Evolutionary conservation across 2,797 vertebrate species (phyloP).

Genomic region (Phataginus tetradactyla): DNA sequence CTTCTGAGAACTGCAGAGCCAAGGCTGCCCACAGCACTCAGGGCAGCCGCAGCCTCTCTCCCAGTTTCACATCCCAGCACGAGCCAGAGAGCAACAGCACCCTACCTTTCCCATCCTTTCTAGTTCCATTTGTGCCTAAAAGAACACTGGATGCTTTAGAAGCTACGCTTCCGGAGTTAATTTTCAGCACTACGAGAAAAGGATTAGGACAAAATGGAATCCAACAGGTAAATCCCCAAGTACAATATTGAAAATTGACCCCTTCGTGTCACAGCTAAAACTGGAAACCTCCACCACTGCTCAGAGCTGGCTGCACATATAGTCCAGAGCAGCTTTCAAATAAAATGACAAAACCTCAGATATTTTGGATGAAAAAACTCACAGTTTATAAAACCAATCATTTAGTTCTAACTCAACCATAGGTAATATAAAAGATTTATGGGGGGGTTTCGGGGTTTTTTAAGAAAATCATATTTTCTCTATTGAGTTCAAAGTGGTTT

Average conservation of each 20-base stretch:
- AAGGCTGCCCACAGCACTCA: no score
- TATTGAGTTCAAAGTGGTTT: constrained; percentile 51
- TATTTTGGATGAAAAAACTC: constrained; percentile 6
- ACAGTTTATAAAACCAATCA: constrained; percentile 37
- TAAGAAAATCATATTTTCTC: neutral
- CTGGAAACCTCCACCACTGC: neutral
- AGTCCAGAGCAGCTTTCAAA: constrained; percentile 26
- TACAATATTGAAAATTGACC: constrained; percentile 62
- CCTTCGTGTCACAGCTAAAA: constrained; percentile 42
- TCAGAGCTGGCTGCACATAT: neutral
- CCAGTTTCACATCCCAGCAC: neutral
- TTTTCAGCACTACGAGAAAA: constrained; percentile 52
- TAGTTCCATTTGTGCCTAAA: neutral
- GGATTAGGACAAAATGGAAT: constrained; percentile 66
- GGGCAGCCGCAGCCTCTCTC: neutral
- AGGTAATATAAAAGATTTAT: constrained; percentile 37
- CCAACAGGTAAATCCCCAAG: constrained; percentile 66
- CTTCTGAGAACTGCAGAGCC: neutral
- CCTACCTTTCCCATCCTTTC: neutral
- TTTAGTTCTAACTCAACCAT: neutral
- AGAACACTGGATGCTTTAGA: neutral
- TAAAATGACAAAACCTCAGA: neutral
- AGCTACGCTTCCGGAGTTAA: constrained; percentile 42
- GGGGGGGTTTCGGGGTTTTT: neutral
- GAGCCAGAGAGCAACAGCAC: neutral